Conservation (phyloP, 2,888 invertebrate genomes). For the Morinoia aosen region DNA sequence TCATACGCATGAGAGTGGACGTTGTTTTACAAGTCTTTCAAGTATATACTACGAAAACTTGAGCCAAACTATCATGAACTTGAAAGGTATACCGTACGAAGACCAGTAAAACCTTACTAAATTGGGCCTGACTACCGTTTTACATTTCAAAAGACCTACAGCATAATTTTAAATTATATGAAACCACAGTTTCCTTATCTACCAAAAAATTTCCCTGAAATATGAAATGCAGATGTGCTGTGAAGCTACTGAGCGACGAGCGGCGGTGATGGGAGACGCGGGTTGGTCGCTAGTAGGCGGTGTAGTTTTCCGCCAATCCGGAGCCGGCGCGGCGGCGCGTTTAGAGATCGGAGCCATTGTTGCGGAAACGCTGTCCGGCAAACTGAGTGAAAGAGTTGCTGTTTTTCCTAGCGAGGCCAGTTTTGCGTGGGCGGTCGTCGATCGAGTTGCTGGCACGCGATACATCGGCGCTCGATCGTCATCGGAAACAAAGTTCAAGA, state of each 20-base stretch:
- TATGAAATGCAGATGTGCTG: neutral
- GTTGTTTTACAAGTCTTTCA: too few relatives aligned
- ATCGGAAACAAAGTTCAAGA: neutral
- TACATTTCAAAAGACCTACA: neutral
- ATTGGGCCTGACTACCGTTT: neutral
- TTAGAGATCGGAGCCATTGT: conserved; percentile 47
- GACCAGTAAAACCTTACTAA: neutral
- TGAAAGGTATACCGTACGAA: neutral
- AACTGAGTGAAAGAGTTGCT: conserved; percentile 46
- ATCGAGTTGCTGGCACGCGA: conserved; percentile 38
- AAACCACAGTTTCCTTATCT: neutral
- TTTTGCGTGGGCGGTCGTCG: conserved; percentile 54
- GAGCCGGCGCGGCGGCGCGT: neutral
- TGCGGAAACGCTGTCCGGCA: conserved; percentile 33
- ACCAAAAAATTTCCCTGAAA: neutral
- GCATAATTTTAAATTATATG: neutral
- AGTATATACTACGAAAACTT: too few relatives aligned
- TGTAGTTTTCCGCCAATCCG: conserved; percentile 13
- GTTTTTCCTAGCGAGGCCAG: conserved; percentile 38
- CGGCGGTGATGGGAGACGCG: neutral
- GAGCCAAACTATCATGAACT: neutral
- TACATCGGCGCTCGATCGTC: conserved; percentile 5
- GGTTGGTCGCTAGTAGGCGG: conserved; percentile 47
- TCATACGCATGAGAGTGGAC: too few relatives aligned
- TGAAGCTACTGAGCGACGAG: neutral